A percentile compares a stretch with the other conserved stretches of the same genome.
Conservation (phyloP, 2,888 invertebrate species). For the Ectemnius cavifrons region DNA sequence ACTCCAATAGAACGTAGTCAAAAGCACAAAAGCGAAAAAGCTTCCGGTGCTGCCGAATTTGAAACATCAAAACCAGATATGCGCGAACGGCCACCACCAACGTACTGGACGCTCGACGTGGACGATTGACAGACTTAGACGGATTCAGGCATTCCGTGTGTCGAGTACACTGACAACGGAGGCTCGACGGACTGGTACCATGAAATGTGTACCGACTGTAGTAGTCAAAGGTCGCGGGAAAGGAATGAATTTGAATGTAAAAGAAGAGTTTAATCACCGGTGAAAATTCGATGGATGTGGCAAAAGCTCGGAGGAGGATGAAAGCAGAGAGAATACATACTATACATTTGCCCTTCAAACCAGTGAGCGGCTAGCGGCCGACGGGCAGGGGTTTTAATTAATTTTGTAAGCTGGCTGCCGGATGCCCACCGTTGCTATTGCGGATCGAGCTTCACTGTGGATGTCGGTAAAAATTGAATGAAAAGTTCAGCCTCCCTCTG, state of each 20-base stretch:
- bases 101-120: no score
- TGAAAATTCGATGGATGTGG: not conserved
- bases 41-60: no score
- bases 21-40: no score
- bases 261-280: conserved; percentile 12
- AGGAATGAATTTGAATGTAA: conserved; percentile 20
- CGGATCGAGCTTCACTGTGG: conserved; percentile 57
- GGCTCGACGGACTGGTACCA: no score
- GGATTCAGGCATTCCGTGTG: not conserved
- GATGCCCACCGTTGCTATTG: conserved; percentile 44
- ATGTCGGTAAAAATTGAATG: conserved; percentile 46
- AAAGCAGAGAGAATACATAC: conserved; percentile 29
- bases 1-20: no score
- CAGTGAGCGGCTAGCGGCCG: conserved; percentile 43
- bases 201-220: not conserved
- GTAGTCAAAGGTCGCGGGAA: conserved; percentile 22
- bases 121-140: conserved; percentile 19
- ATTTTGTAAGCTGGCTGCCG: conserved; percentile 63
- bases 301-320: no score
- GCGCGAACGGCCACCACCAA: no score
- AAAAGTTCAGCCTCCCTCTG: conserved; percentile 31
- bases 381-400: conserved; percentile 71
- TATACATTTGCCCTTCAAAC: conserved; percentile 38
- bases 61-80: no score
- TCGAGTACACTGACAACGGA: no score